Evolutionary conservation across 2,797 vertebrate genomes (phyloP).

Genomic region (Sebastes goodei): DNA sequence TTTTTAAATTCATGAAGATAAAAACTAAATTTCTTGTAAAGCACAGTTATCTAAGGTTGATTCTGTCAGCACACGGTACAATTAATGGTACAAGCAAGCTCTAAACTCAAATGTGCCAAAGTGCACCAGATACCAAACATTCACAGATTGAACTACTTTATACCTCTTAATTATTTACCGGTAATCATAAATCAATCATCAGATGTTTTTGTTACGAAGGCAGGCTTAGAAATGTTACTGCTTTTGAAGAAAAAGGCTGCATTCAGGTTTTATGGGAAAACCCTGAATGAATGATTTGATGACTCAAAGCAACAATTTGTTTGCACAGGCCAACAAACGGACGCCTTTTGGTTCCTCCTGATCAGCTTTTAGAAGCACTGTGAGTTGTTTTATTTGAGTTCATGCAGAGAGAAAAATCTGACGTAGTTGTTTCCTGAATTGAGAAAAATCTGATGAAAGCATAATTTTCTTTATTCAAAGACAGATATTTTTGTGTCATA

Average conservation of each 20-base stretch:
- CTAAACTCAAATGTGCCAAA: neutral
- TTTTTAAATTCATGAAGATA: neutral
- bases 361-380: neutral
- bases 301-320: conserved; percentile 23
- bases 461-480: neutral
- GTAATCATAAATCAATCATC: neutral
- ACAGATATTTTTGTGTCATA: neutral
- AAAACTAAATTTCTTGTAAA: neutral
- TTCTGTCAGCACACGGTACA: neutral
- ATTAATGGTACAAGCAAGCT: neutral
- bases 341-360: neutral
- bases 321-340: neutral
- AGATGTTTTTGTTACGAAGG: neutral
- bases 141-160: neutral
- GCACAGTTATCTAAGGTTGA: neutral
- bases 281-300: neutral
- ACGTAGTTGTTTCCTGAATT: neutral
- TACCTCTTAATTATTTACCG: neutral
- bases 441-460: neutral
- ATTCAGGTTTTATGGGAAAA: conserved; percentile 2
- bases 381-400: neutral
- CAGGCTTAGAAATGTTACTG: neutral
- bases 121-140: neutral
- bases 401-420: neutral
- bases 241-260: neutral